phyloP scores from a whole-genome alignment of 2,113 vertebrate species.

The Dascyllus trimaculatus region DNA sequence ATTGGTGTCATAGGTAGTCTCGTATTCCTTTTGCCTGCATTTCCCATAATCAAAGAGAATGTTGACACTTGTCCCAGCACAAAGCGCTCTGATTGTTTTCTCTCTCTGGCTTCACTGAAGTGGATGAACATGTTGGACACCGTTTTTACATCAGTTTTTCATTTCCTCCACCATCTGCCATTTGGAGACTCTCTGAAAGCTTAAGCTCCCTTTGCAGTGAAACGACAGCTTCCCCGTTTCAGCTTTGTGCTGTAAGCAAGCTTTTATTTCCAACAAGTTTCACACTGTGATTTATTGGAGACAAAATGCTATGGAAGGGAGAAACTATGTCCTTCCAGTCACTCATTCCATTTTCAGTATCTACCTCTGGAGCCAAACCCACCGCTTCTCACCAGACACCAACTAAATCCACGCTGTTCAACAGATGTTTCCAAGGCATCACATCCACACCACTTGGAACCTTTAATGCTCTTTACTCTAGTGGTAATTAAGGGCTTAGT shows the following conservation, averaged over 20 bases:
- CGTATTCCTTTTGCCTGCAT: not conserved
- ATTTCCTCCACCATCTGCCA: constrained; percentile 36
- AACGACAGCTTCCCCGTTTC: too few species aligned
- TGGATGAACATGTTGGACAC: constrained; percentile 14
- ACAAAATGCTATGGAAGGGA: constrained; percentile 1
- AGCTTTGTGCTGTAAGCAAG: not conserved
- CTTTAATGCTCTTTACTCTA: constrained; percentile 65
- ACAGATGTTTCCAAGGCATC: constrained; percentile 65
- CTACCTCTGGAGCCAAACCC: constrained; percentile 11
- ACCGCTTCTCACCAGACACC: constrained; percentile 12
- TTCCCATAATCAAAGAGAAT: constrained; percentile 10
- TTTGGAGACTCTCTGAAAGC: not conserved
- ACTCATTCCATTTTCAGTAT: not conserved
- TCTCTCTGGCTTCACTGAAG: constrained; percentile 22
- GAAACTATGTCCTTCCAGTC: not conserved
- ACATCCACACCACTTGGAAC: constrained; percentile 38
- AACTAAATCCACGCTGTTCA: constrained; percentile 32
- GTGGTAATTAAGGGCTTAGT: constrained; percentile 77
- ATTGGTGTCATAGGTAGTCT: not conserved
- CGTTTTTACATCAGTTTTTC: constrained; percentile 29
- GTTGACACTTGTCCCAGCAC: constrained; percentile 18
- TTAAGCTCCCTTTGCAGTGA: not conserved
- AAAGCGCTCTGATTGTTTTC: constrained; percentile 17
- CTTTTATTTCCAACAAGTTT: not conserved
- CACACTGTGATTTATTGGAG: not conserved